These are phyloP conservation scores for Cheilosia soror DNA, from an alignment of 2,888 invertebrate species.

Conservation along the genomic window DNA sequence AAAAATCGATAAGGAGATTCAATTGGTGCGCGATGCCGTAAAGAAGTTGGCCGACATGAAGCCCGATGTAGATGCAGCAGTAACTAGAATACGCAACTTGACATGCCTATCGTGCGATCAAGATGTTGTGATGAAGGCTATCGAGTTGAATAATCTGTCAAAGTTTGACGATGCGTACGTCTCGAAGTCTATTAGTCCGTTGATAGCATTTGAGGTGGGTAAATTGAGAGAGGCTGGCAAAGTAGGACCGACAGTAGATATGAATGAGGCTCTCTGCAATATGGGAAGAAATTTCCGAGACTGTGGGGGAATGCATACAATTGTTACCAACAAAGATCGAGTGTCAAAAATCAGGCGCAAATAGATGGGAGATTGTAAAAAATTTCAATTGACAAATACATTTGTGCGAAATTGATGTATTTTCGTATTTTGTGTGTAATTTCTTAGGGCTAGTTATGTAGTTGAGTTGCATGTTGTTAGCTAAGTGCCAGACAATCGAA, in stretches of 20 bases:
- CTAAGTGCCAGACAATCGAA: no score
- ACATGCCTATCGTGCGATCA: slow-evolving; percentile 92
- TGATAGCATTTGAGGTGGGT: slow-evolving; percentile 90
- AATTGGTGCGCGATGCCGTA: slow-evolving; percentile 78
- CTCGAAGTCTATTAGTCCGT: slow-evolving; percentile 87
- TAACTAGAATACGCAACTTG: slow-evolving; percentile 89
- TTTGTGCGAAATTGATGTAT: no score
- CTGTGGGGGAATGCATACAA: slow-evolving; percentile 91
- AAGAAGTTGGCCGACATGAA: slow-evolving; percentile 80
- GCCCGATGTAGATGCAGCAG: slow-evolving; percentile 86
- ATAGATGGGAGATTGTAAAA: neutral
- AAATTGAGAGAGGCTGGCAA: slow-evolving; percentile 81
- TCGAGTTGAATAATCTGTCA: slow-evolving; percentile 84
- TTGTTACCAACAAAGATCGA: slow-evolving; percentile 89
- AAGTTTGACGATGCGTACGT: slow-evolving; percentile 85
- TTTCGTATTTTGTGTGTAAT: no score
- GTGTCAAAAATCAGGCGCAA: slow-evolving; percentile 81
- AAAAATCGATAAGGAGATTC: slow-evolving; percentile 85
- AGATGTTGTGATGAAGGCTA: slow-evolving; percentile 89
- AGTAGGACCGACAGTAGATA: slow-evolving; percentile 73
- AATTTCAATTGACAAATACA: no score
- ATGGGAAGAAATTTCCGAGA: slow-evolving; percentile 84
- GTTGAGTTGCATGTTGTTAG: no score
- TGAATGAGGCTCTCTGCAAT: slow-evolving; percentile 2
- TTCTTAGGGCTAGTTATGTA: no score